These are phyloP conservation scores for Xylocampa areola DNA, from an alignment of 2,888 invertebrate genomes.

Conservation along the genomic window DNA sequence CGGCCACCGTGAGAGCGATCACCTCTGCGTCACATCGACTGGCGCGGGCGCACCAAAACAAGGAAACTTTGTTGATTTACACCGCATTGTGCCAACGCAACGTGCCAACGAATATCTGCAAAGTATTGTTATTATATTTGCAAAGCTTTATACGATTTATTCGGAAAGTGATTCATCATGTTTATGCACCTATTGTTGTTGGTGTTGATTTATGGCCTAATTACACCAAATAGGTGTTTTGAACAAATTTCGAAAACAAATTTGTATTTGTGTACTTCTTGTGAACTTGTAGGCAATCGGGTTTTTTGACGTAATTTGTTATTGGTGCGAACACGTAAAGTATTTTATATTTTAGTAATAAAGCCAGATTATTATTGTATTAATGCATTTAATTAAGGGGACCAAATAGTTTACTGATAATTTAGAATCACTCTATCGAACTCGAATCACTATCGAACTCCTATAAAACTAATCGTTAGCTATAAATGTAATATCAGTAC, in stretches of 20 bases:
- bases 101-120: conserved; percentile 31
- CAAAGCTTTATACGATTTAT: conserved; percentile 23
- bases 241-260: conserved; percentile 5
- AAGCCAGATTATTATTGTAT: neutral
- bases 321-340: too few relatives aligned
- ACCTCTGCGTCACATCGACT: conserved; percentile 39
- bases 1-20: conserved; percentile 40
- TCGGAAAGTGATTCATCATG: conserved; percentile 39
- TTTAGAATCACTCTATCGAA: neutral
- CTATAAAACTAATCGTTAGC: neutral
- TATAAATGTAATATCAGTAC: conserved; percentile 1
- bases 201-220: conserved; percentile 28
- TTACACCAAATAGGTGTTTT: conserved; percentile 14
- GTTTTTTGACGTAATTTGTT: too few relatives aligned
- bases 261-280: neutral
- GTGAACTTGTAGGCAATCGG: too few relatives aligned
- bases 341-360: too few relatives aligned
- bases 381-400: neutral
- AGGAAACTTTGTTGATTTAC: conserved; percentile 62
- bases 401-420: neutral
- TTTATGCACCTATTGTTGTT: conserved; percentile 42
- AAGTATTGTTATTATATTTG: conserved; percentile 23
- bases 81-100: conserved; percentile 48
- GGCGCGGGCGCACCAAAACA: conserved; percentile 56
- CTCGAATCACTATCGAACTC: too few relatives aligned